Conservation (phyloP, 2,888 invertebrate genomes). For the Hipparchia semele region DNA sequence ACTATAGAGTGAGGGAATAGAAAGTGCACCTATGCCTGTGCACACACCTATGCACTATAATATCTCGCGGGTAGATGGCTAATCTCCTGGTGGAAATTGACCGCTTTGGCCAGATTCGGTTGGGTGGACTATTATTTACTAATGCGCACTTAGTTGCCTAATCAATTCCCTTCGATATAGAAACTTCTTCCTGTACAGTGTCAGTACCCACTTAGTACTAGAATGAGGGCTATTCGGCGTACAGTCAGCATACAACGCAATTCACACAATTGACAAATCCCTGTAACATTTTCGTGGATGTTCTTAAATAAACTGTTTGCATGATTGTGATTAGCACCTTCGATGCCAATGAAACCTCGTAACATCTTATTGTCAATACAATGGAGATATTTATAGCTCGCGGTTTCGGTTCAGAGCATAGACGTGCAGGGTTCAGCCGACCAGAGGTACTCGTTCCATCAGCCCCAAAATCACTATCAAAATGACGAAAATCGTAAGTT, state of each 20-base stretch:
- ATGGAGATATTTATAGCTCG: slow-evolving; percentile 74
- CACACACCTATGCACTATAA: no score
- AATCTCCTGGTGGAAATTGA: no score
- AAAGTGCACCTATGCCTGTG: no score
- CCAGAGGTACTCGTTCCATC: slow-evolving; percentile 54
- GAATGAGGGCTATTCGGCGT: not conserved
- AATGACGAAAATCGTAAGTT: slow-evolving; percentile 78
- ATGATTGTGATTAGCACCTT: slow-evolving; percentile 80
- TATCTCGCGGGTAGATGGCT: no score
- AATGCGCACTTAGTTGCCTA: not conserved
- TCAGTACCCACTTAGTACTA: not conserved
- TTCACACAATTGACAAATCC: slow-evolving; percentile 77
- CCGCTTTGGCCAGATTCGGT: no score
- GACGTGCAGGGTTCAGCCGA: slow-evolving; percentile 65
- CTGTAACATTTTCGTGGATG: slow-evolving; percentile 73
- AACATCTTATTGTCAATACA: slow-evolving; percentile 71
- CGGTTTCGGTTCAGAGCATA: slow-evolving; percentile 58
- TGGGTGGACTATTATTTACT: no score
- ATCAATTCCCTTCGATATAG: no score
- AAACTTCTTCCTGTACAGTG: not conserved
- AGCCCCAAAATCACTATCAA: slow-evolving; percentile 46
- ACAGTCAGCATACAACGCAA: slow-evolving; percentile 55
- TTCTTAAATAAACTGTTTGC: slow-evolving; percentile 77
- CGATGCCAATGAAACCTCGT: slow-evolving; percentile 73
- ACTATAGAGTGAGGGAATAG: no score